These are phyloP conservation scores for Cerastoderma edule DNA, from an alignment of 2,888 invertebrate species.

Conservation along the genomic window DNA sequence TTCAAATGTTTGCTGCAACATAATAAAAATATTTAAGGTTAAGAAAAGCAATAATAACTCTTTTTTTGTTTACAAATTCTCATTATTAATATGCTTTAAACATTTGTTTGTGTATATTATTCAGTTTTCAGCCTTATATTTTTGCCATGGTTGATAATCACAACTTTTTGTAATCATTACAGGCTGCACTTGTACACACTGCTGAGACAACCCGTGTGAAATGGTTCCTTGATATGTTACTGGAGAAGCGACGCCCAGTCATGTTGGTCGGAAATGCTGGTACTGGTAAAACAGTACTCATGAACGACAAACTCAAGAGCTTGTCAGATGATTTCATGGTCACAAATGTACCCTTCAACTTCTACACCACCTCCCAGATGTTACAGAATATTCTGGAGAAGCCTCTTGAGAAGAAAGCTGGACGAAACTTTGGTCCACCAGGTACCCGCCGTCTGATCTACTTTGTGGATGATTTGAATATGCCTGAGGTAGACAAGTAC, in stretches of 20 bases:
- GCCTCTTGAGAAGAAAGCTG: conserved; percentile 98
- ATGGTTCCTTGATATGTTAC: conserved; percentile 94
- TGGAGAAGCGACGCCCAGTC: conserved; percentile 94
- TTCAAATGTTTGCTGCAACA: no score
- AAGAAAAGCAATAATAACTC: no score
- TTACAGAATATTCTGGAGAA: conserved; percentile 93
- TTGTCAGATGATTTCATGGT: conserved; percentile 93
- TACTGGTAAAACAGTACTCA: conserved; percentile 97
- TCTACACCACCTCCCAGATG: conserved; percentile 93
- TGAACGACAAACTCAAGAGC: conserved; percentile 91
- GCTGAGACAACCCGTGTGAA: conserved; percentile 95
- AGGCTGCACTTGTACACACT: conserved; percentile 96
- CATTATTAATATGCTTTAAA: no score
- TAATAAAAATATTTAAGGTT: no score
- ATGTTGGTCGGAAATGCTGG: conserved; percentile 98
- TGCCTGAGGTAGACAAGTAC: conserved; percentile 97
- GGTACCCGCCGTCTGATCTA: conserved; percentile 96
- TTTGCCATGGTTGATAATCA: no score
- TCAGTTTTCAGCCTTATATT: no score
- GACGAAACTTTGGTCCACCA: conserved; percentile 97
- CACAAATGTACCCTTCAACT: conserved; percentile 97
- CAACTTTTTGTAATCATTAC: no score
- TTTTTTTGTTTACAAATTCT: no score
- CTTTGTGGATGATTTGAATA: conserved; percentile 98
- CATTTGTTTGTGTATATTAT: no score